A percentile compares a stretch with the other conserved stretches of the same genome.
Evolutionary conservation across 92 coral and sea anemone species (phyloP).

Genomic region (Zoanthus sociatus): DNA sequence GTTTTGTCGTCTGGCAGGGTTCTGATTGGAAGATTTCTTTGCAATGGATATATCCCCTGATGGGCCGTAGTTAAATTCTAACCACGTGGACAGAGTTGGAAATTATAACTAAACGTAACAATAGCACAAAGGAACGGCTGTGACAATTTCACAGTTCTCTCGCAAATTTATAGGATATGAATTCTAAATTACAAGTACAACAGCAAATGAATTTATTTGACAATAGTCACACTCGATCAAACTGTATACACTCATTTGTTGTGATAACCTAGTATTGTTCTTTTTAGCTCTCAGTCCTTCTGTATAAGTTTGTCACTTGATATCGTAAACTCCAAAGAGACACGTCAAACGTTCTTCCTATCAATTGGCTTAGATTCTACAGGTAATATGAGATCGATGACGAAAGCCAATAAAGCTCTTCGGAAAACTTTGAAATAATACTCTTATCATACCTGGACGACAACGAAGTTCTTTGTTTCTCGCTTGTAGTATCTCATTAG

Average conservation of each 20-base stretch:
- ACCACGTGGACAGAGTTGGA: constrained; percentile 42
- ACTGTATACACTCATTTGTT: neutral
- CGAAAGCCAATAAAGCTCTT: constrained; percentile 22
- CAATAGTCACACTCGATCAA: neutral
- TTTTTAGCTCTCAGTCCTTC: neutral
- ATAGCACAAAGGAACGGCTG: constrained; percentile 25
- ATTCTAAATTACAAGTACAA: neutral
- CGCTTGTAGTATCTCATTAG: neutral
- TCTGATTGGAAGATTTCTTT: constrained; percentile 47
- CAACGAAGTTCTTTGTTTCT: constrained; percentile 36
- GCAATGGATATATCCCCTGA: constrained; percentile 51
- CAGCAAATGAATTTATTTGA: neutral
- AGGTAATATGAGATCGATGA: constrained; percentile 24
- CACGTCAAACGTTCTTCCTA: constrained; percentile 22
- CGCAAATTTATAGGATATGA: neutral
- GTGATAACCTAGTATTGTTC: neutral
- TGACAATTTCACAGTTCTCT: neutral
- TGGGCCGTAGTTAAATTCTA: constrained; percentile 27
- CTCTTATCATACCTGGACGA: constrained; percentile 38
- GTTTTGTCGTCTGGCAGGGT: constrained; percentile 86
- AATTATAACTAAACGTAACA: constrained; percentile 3
- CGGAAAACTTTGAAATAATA: constrained; percentile 24
- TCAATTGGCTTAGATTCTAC: constrained; percentile 30
- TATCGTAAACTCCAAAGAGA: constrained; percentile 20
- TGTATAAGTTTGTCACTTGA: constrained; percentile 11